Base-by-base conservation (phyloP, 2,113 vertebrate genomes). In the Oxyura jamaicensis region DNA sequence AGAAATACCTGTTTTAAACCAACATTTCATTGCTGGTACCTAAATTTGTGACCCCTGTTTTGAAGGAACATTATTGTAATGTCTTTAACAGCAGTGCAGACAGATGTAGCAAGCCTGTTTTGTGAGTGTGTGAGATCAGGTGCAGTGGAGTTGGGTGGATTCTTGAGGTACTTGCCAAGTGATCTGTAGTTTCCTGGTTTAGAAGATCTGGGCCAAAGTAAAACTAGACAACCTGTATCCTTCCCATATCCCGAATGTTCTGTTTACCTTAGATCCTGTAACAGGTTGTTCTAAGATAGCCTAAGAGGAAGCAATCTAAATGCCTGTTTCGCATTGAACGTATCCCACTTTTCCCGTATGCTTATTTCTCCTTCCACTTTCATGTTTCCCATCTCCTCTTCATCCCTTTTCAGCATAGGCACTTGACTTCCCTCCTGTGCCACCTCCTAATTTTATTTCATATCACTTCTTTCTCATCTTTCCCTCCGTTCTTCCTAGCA, bases 111-210 rank as follows among this genome's bases (percentile, higher is more conserved):
- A 67, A 35, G 12, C 26, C 25, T 46, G 15, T 85, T 72, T 59
- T 1, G 4, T 6, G 66, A 90, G 53, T 14, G 7, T 85, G 60
- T 0, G 3, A 68, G 52, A 36, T 52, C 7, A 0, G 0, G 21
- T 67, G 19, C 23, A 59, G 28, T 79, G 62, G 62, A 66, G 41
- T 50, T 21, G 42, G 11, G 8, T 83, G 44, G 11, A 23, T 1
- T 67, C 25, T 36, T 0, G 0, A n/a, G 10, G 6, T 53, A 36
- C 25, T 85, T 83, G 28, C 46, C 52, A 53, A 53, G 20, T 53
- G 31, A 23, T 63, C 0, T 2, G 3, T 9, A 36, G 7, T 60
- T 71, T 52, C 35, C 25, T 0, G 0, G 3, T 76, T 83, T 42
- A 42, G 53, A 85, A 65, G 21, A 26, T 60, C 11, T 33, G 48